A percentile compares a stretch with the other conserved stretches of the same genome.
These are phyloP conservation scores for Nyctibius bracteatus DNA, from an alignment of 2,113 vertebrate species.

Conservation along the genomic window DNA sequence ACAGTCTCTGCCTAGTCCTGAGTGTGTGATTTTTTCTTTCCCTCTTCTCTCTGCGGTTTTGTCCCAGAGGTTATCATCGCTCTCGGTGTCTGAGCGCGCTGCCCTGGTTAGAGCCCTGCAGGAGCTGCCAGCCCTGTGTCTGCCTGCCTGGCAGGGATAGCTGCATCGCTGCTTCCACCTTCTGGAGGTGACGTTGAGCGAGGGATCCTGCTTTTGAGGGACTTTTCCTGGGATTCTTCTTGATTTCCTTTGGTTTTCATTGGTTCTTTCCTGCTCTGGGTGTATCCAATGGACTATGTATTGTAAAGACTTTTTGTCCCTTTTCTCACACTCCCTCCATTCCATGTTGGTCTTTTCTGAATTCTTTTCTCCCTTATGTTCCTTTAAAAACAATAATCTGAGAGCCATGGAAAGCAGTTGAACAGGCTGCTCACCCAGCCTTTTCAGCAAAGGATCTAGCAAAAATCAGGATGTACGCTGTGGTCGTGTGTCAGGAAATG, in stretches of 20 bases:
- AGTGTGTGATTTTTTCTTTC: neutral
- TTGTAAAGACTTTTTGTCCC: neutral
- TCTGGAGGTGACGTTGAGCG: neutral
- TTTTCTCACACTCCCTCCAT: neutral
- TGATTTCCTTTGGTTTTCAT: neutral
- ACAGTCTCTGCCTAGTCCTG: neutral
- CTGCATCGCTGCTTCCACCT: neutral
- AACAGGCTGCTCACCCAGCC: neutral
- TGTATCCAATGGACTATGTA: neutral
- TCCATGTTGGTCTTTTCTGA: neutral
- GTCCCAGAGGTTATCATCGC: rapidly evolving
- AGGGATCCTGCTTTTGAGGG: neutral
- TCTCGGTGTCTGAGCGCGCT: rapidly evolving
- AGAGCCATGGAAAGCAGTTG: neutral
- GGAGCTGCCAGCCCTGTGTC: neutral
- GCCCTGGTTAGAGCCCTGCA: neutral
- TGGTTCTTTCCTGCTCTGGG: neutral
- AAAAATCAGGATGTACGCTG: neutral
- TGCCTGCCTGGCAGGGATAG: neutral
- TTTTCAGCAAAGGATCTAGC: neutral
- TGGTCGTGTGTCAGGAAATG: neutral
- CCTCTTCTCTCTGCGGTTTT: neutral
- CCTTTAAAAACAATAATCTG: neutral
- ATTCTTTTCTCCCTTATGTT: neutral
- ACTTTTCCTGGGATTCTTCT: neutral